These are phyloP conservation scores for Myotis pilosus DNA, from an alignment of 2,797 vertebrate genomes.

Conservation along the genomic window DNA sequence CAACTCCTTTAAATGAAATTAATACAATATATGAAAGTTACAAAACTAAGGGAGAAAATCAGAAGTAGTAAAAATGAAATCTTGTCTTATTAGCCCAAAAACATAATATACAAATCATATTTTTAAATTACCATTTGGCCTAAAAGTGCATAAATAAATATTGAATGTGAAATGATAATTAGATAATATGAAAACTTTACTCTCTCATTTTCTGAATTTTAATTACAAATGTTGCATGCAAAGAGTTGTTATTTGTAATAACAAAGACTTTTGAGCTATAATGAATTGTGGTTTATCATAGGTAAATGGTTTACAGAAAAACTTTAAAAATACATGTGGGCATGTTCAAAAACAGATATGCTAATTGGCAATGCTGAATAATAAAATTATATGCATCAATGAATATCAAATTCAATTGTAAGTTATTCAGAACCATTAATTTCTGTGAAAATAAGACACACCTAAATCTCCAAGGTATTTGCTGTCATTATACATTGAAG, in stretches of 20 bases:
- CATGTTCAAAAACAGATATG: not conserved
- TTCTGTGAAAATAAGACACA: conserved; percentile 32
- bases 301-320: not conserved
- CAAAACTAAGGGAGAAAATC: not conserved
- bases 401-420: not conserved
- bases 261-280: not conserved
- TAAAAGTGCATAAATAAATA: conserved; percentile 23
- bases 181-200: not conserved
- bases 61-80: conserved; percentile 10
- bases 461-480: not conserved
- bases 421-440: not conserved
- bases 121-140: conserved; percentile 23
- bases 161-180: conserved; percentile 10
- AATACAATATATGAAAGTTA: not conserved
- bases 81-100: not conserved
- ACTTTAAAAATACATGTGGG: not conserved
- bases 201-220: conserved; percentile 25
- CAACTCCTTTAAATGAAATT: not conserved
- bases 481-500: not conserved
- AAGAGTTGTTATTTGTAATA: conserved; percentile 8
- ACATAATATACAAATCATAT: not conserved
- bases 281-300: conserved; percentile 9
- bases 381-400: not conserved
- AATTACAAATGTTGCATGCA: not conserved
- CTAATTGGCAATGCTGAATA: not conserved